Evolutionary conservation across 1,140 invertebrate genomes (phyloP).

Genomic region (Potamilus streckersoni): DNA sequence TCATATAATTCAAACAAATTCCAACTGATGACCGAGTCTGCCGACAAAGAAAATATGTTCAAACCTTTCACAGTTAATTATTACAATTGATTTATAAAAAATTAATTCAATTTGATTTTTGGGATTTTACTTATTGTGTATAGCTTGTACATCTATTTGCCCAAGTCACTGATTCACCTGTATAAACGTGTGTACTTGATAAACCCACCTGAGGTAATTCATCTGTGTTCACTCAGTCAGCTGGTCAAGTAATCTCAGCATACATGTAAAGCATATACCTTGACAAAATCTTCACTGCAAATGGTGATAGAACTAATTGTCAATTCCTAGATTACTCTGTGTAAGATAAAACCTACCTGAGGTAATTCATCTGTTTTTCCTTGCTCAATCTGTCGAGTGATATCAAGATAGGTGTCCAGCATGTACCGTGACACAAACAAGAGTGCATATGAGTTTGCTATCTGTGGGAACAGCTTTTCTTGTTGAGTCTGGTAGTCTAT

Average conservation of each 20-base stretch:
- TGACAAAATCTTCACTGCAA: constrained; percentile 62
- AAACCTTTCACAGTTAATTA: too few species aligned
- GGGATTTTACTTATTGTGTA: too few species aligned
- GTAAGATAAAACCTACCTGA: constrained; percentile 22
- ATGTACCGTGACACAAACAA: constrained; percentile 77
- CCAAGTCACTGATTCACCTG: too few species aligned
- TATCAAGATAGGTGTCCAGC: constrained; percentile 53
- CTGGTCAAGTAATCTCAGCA: constrained; percentile 17
- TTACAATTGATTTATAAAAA: too few species aligned
- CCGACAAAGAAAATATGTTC: too few species aligned
- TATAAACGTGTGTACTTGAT: too few species aligned
- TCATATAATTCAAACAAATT: too few species aligned
- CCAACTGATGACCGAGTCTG: too few species aligned
- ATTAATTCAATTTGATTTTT: too few species aligned
- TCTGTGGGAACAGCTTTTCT: constrained; percentile 84
- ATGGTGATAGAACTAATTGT: not conserved
- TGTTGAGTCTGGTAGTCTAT: constrained; percentile 95
- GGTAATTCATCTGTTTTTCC: constrained; percentile 42
- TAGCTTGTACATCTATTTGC: too few species aligned
- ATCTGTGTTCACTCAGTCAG: constrained; percentile 40
- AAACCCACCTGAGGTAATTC: constrained; percentile 40
- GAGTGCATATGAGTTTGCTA: constrained; percentile 84
- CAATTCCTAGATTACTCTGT: not conserved
- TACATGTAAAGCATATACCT: constrained; percentile 70
- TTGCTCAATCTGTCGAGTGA: constrained; percentile 34